Evolutionary conservation across 2,113 vertebrate species (phyloP).

Genomic region (Mohoua ochrocephala): DNA sequence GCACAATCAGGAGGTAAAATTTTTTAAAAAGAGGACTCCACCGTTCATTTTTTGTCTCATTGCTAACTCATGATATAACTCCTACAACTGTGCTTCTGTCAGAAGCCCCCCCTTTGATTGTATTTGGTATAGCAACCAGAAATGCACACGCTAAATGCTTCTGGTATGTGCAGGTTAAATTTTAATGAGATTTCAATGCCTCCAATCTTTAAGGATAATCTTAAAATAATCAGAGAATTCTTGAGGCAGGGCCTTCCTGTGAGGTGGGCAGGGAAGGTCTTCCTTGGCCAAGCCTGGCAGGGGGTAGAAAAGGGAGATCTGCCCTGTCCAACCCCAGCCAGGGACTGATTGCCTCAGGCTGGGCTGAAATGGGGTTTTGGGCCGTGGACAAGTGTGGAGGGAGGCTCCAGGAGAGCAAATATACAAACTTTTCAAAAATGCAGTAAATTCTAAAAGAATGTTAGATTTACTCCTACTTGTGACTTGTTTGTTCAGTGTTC

Average conservation of each 20-base stretch:
- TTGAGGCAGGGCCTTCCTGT: fast-evolving
- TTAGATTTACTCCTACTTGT: neutral
- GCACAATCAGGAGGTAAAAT: neutral
- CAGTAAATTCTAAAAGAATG: neutral
- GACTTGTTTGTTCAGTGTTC: neutral
- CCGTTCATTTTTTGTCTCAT: neutral
- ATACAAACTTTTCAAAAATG: neutral
- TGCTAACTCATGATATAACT: neutral
- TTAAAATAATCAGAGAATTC: neutral
- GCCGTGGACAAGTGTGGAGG: neutral
- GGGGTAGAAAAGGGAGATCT: neutral
- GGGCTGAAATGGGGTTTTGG: neutral
- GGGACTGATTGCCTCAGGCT: neutral
- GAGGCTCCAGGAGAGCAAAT: neutral
- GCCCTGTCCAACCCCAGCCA: fast-evolving
- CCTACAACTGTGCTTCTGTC: neutral
- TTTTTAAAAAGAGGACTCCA: neutral
- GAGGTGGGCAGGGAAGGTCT: neutral
- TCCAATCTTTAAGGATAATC: neutral
- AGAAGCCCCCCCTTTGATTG: neutral
- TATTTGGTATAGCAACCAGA: neutral
- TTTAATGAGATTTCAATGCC: neutral
- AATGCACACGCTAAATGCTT: neutral
- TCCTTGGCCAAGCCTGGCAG: neutral
- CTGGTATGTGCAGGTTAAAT: neutral